Base-by-base conservation (phyloP, 30 jellyfish, hydroid and myxozoan genomes). In the Aurelia aurita complex sp. Pacific region DNA sequence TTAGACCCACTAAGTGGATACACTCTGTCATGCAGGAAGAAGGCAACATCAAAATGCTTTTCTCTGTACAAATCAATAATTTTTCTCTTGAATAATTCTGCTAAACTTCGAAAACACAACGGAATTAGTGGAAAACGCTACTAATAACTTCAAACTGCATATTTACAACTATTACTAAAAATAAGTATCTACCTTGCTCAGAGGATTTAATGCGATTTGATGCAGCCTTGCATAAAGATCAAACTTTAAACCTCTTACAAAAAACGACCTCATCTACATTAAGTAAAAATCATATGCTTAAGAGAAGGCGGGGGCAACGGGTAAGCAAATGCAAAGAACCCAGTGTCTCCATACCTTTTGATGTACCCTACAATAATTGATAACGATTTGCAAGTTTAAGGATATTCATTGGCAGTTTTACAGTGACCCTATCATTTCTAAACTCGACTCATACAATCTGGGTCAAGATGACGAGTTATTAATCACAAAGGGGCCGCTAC, bases 101-200 rank as follows among this genome's bases (percentile, higher is more conserved):
- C 15, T 46, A 66, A 66, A 66, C 38, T 23, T 66, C 76, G 5
- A 46, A 16, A 66, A 66, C 76, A 66, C 76, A 66, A 66, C 76
- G 5, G 43, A 66, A 66, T 13, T 23, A 16, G 5, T 13, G 38
- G 1, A 66, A 66, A 15, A 23, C 76, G 76, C 76, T 6, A 17
- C 38, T 13, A 66, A 66, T 13, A 46, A 66, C 38, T 40, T 57
- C 54, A 40, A 23, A 23, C 76, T 66, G 46, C 76, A 66, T 66
- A 66, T 66, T 66, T 16, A 66, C 76, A 66, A 23, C 46, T 29
- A 23, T 15, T 23, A 23, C 76, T 66, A 66, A 66, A 66, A 23
- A 23, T 23, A 66, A 63, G 43, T 23, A 13, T 23, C 46, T 23
- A 46, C 76, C 17, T 23, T 13, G 8, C 43, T 23, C 14, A 46